These are phyloP conservation scores for Drosophila multiciliata DNA, from an alignment of 2,888 invertebrate genomes.

Conservation along the genomic window DNA sequence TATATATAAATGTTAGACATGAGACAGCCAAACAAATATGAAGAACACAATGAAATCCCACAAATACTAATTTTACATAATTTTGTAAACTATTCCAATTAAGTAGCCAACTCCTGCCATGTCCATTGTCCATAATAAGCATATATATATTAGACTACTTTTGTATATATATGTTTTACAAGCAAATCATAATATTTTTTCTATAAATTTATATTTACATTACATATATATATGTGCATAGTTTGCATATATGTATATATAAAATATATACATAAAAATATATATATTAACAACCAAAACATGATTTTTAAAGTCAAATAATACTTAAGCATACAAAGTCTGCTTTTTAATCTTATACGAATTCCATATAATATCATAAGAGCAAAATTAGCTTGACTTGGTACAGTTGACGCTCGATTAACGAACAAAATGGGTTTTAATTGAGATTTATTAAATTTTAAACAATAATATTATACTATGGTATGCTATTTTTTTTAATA, in stretches of 20 bases:
- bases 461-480: not conserved
- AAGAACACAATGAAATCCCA: constrained; percentile 3
- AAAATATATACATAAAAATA: too few relatives aligned
- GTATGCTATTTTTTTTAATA: not conserved
- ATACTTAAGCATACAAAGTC: not conserved
- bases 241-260: not conserved
- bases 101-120: constrained; percentile 45
- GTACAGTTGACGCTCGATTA: not conserved
- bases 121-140: constrained; percentile 18
- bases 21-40: not conserved
- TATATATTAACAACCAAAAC: not conserved
- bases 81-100: constrained; percentile 14
- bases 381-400: too few relatives aligned
- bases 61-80: not conserved
- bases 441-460: not conserved
- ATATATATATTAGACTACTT: constrained; percentile 9
- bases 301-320: not conserved
- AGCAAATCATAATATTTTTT: constrained; percentile 11
- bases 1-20: constrained; percentile 14
- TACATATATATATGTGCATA: constrained; percentile 3
- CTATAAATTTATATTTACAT: constrained; percentile 3
- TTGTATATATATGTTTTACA: constrained; percentile 7
- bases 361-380: not conserved
- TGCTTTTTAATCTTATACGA: not conserved
- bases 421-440: not conserved